Evolutionary conservation across 2,113 vertebrate species (phyloP).

Genomic region (Xenotilapia longispinis): DNA sequence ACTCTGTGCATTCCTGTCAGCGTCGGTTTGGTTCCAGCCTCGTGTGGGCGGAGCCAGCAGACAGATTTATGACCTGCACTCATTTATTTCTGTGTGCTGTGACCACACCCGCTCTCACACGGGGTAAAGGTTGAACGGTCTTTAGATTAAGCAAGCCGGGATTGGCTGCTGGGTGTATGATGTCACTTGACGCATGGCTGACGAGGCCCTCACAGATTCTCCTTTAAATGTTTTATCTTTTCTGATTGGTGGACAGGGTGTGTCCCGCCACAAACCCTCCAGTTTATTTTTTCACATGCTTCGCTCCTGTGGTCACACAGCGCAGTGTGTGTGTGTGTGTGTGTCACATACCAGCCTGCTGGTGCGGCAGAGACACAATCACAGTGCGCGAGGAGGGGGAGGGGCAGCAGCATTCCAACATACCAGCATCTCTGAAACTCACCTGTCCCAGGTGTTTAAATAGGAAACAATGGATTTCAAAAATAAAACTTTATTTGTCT

Average conservation of each 20-base stretch:
- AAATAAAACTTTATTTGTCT: not conserved
- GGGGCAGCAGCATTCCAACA: constrained; percentile 1
- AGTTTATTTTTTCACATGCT: not conserved
- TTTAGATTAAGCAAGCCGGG: not conserved
- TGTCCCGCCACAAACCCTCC: not conserved
- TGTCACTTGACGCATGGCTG: not conserved
- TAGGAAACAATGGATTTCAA: accelerated
- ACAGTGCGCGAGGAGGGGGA: not conserved
- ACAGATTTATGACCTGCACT: not conserved
- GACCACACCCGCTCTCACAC: not conserved
- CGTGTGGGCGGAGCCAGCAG: not conserved
- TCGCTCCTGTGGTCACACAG: not conserved
- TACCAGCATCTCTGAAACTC: not conserved
- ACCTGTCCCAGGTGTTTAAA: not conserved
- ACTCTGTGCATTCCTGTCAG: not conserved
- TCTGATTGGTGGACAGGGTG: constrained; percentile 4
- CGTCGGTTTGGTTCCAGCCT: not conserved
- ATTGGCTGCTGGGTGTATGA: not conserved
- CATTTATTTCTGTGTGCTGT: not conserved
- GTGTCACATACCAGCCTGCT: not conserved
- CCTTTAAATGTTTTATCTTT: not conserved
- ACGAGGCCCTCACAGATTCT: not conserved
- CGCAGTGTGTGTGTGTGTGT: not conserved
- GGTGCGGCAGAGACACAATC: not conserved
- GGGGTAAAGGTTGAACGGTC: constrained; percentile 6